A percentile compares a stretch with the other conserved stretches of the same genome.
phyloP scores from a whole-genome alignment of 2,888 invertebrate genomes.

The Periphyllus acericola region DNA sequence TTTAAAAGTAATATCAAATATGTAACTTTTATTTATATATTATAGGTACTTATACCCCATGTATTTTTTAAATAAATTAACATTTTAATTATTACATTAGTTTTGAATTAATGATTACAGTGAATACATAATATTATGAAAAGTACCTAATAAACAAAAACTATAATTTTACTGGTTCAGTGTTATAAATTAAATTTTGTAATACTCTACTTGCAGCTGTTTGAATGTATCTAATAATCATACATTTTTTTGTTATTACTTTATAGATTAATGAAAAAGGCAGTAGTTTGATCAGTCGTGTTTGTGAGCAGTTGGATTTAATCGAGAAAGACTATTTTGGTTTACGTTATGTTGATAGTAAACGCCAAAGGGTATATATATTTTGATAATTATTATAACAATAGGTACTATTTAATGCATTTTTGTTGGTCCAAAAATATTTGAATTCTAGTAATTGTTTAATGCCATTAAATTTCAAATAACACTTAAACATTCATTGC shows the following conservation, averaged over 20 bases:
- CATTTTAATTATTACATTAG: neutral
- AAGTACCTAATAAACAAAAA: neutral
- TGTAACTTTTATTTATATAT: neutral
- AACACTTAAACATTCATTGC: too few relatives aligned
- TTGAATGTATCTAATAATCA: neutral
- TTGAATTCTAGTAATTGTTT: neutral
- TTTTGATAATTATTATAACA: neutral
- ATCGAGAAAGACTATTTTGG: slow-evolving; percentile 95
- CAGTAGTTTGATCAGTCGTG: slow-evolving; percentile 87
- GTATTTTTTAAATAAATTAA: neutral
- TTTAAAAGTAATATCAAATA: neutral
- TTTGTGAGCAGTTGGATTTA: slow-evolving; percentile 89
- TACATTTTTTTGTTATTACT: slow-evolving; percentile 63
- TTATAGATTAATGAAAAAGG: slow-evolving; percentile 89
- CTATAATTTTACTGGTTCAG: neutral
- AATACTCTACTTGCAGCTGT: neutral
- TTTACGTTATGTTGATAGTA: slow-evolving; percentile 87
- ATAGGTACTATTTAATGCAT: slow-evolving; percentile 9
- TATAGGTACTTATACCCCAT: neutral
- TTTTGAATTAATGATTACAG: neutral
- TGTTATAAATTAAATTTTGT: neutral
- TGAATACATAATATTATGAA: neutral
- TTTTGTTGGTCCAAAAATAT: slow-evolving; percentile 4
- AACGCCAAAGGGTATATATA: slow-evolving; percentile 81
- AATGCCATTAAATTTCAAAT: neutral